Evolutionary conservation across 2,113 vertebrate species (phyloP).

Genomic region (Riparia riparia): DNA sequence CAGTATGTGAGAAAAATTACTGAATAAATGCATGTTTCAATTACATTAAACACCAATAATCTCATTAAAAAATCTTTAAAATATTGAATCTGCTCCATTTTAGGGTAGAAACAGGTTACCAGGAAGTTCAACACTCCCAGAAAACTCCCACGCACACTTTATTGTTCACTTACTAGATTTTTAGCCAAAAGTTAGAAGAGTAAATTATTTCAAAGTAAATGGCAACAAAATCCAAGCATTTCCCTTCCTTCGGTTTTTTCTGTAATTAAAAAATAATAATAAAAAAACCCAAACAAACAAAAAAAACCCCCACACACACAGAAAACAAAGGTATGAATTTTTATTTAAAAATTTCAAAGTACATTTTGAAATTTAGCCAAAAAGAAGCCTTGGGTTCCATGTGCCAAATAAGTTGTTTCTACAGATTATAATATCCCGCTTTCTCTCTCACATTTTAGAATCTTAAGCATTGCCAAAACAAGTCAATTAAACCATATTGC

Average conservation of each 20-base stretch:
- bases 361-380: not conserved
- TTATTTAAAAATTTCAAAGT: not conserved
- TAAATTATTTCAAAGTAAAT: not conserved
- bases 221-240: not conserved
- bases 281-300: too few species aligned
- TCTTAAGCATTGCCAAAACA: constrained; percentile 71
- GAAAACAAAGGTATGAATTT: not conserved
- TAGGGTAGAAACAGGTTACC: not conserved
- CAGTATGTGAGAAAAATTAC: not conserved
- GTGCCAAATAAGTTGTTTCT: not conserved
- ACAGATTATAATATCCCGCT: not conserved
- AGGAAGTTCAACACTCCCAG: not conserved
- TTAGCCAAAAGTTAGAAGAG: not conserved
- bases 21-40: not conserved
- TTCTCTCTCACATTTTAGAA: constrained; percentile 63
- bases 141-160: not conserved
- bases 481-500: constrained; percentile 70
- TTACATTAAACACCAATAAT: not conserved
- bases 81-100: not conserved
- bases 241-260: not conserved
- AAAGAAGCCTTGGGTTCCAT: not conserved
- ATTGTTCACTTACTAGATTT: not conserved
- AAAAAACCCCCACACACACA: too few species aligned
- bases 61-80: not conserved
- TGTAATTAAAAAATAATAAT: not conserved